phyloP scores from a whole-genome alignment of 1,140 invertebrate genomes.

The Mamestra configurata region DNA sequence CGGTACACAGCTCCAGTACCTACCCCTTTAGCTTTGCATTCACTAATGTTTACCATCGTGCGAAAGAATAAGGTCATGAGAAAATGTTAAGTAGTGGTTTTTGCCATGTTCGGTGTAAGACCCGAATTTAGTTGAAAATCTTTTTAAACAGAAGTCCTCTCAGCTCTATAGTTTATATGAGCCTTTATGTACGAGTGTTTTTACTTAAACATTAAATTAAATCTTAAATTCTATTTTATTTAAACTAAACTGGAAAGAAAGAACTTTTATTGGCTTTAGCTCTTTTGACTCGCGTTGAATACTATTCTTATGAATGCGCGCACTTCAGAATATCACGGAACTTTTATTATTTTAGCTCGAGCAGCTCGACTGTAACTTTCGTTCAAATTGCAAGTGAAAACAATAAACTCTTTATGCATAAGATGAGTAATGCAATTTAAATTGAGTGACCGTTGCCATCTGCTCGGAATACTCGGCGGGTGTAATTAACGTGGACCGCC shows the following conservation, averaged over 20 bases:
- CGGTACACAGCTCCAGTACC: conserved; percentile 7
- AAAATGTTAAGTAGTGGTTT: conserved; percentile 38
- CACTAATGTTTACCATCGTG: conserved; percentile 46
- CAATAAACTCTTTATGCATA: conserved; percentile 25
- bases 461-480: conserved; percentile 27
- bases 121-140: background rate
- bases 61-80: conserved; percentile 47
- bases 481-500: conserved; percentile 39
- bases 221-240: background rate
- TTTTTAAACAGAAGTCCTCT: conserved; percentile 5
- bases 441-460: conserved; percentile 40
- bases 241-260: background rate
- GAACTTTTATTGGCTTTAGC: background rate
- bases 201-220: background rate
- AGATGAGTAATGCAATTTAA: conserved; percentile 39
- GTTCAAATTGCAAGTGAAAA: background rate
- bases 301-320: background rate
- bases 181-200: background rate
- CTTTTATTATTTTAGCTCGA: background rate
- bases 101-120: conserved; percentile 8
- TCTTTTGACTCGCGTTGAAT: background rate
- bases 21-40: conserved; percentile 40
- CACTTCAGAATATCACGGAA: background rate
- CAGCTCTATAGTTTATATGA: background rate
- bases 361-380: background rate